These are phyloP conservation scores for Enteromius mattozi DNA, from an alignment of 2,797 vertebrate genomes.

Conservation along the genomic window DNA sequence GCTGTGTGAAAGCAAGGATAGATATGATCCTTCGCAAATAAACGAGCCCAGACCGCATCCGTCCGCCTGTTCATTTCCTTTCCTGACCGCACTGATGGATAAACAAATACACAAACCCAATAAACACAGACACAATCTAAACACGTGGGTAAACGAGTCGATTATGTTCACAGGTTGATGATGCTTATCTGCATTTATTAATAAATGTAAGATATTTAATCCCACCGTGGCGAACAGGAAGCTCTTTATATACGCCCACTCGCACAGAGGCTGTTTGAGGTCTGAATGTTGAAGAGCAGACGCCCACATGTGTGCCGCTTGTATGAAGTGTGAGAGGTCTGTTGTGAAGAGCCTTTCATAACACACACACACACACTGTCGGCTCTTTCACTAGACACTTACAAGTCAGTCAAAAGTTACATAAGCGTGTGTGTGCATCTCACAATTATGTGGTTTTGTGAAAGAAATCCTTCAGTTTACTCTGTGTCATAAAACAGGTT, in stretches of 20 bases:
- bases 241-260: neutral
- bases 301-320: constrained; percentile 23
- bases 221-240: neutral
- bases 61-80: constrained; percentile 26
- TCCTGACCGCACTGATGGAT: neutral
- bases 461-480: neutral
- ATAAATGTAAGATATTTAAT: constrained; percentile 7
- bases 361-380: neutral
- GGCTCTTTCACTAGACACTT: neutral
- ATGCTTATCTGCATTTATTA: constrained; percentile 17
- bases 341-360: constrained; percentile 14
- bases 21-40: constrained; percentile 29
- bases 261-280: neutral
- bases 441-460: neutral
- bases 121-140: neutral
- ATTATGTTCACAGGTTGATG: constrained; percentile 5
- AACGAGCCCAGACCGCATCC: constrained; percentile 9
- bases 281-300: constrained; percentile 20
- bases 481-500: neutral
- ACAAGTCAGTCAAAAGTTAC: neutral
- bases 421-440: neutral
- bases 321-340: constrained; percentile 31
- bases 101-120: neutral
- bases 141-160: neutral
- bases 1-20: neutral